Percentiles rank a stretch among this genome's conserved stretches.
phyloP scores from a whole-genome alignment of 2,888 invertebrate genomes.

The Ceramica pisi region DNA sequence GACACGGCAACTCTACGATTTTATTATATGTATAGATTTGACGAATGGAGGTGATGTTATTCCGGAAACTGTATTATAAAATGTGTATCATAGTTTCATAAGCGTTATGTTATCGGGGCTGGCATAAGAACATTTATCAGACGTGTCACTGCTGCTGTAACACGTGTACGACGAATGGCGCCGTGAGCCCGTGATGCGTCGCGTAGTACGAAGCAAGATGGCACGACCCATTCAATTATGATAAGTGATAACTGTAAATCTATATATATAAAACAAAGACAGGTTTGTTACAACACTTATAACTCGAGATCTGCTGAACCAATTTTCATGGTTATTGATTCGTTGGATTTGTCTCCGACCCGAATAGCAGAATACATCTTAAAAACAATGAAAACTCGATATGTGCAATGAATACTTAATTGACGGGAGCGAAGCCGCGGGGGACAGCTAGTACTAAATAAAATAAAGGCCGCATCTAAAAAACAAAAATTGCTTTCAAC shows the following conservation, averaged over 20 bases:
- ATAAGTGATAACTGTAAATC: background rate
- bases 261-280: no score
- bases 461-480: background rate
- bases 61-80: background rate
- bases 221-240: background rate
- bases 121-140: slow-evolving; percentile 20
- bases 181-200: background rate
- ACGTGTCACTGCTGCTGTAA: slow-evolving; percentile 13
- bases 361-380: no score
- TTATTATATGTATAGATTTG: no score
- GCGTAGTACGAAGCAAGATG: background rate
- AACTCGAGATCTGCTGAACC: no score
- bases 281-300: no score
- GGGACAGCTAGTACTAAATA: no score
- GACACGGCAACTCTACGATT: no score
- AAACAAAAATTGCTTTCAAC: background rate
- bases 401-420: no score
- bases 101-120: slow-evolving; percentile 17
- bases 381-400: no score
- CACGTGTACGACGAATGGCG: slow-evolving; percentile 21
- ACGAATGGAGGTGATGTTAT: background rate
- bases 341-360: no score
- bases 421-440: no score
- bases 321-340: no score
- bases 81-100: slow-evolving; percentile 15